These are phyloP conservation scores for Flexamia atlantica DNA, from an alignment of 2,888 invertebrate species.

Conservation along the genomic window DNA sequence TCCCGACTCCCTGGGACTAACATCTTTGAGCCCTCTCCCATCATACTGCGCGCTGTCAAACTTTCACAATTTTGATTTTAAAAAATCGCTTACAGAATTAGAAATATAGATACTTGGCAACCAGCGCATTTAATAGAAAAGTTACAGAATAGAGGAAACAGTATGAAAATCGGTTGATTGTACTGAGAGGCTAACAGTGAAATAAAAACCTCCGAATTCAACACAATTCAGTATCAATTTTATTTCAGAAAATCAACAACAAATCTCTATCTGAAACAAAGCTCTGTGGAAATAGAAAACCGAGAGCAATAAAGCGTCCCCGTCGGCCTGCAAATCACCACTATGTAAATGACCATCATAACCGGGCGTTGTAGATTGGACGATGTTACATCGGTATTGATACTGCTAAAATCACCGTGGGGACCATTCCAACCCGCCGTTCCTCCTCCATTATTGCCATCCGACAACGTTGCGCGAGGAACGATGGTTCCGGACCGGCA, in stretches of 20 bases:
- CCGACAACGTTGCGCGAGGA: constrained; percentile 40
- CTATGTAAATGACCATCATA: constrained; percentile 52
- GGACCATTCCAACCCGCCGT: constrained; percentile 38
- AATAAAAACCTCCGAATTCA: no score
- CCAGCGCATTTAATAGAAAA: no score
- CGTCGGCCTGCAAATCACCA: constrained; percentile 35
- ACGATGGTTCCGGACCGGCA: constrained; percentile 14
- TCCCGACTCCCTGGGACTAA: no score
- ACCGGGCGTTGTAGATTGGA: constrained; percentile 40
- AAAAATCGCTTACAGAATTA: no score
- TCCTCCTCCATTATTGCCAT: constrained; percentile 17
- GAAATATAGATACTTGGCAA: no score
- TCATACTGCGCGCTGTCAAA: no score
- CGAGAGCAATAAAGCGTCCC: constrained; percentile 26
- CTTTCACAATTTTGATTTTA: no score
- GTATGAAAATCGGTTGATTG: no score
- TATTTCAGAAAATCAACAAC: neutral
- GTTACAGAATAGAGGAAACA: no score
- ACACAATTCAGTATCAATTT: no score
- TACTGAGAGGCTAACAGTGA: no score
- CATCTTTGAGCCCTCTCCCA: no score
- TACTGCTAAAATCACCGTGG: constrained; percentile 56
- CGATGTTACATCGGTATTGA: constrained; percentile 48
- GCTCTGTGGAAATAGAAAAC: constrained; percentile 38
- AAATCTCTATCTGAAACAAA: constrained; percentile 29